phyloP scores from a whole-genome alignment of 1,140 invertebrate genomes.

The Asobara japonica region DNA sequence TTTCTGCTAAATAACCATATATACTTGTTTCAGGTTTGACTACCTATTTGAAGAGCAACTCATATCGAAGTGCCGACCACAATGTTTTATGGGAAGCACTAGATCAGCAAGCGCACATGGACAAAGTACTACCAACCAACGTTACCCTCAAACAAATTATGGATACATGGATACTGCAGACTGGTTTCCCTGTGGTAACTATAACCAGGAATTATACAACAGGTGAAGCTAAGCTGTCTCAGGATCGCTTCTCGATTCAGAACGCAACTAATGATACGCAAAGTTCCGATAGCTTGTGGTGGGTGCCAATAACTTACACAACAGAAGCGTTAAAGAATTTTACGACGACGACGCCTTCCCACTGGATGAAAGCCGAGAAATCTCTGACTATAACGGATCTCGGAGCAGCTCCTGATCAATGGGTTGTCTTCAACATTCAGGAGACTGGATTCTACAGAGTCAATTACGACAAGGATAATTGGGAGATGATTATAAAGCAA shows the following conservation, averaged over 20 bases:
- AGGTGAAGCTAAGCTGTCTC: slow-evolving; percentile 68
- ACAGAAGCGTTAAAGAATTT: slow-evolving; percentile 73
- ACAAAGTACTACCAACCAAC: slow-evolving; percentile 69
- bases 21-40: too few relatives aligned
- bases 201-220: slow-evolving; percentile 75
- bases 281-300: slow-evolving; percentile 73
- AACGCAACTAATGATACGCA: slow-evolving; percentile 46
- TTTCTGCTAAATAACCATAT: too few relatives aligned
- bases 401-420: slow-evolving; percentile 69
- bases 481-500: slow-evolving; percentile 77
- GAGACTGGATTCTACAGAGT: slow-evolving; percentile 80
- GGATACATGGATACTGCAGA: slow-evolving; percentile 93
- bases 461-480: slow-evolving; percentile 84
- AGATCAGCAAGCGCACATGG: slow-evolving; percentile 76
- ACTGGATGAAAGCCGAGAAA: slow-evolving; percentile 74
- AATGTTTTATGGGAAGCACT: slow-evolving; percentile 87
- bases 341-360: slow-evolving; percentile 71
- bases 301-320: slow-evolving; percentile 86
- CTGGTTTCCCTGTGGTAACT: slow-evolving; percentile 85
- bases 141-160: slow-evolving; percentile 80
- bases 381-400: slow-evolving; percentile 48
- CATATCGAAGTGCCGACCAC: slow-evolving; percentile 83
- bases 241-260: slow-evolving; percentile 72
- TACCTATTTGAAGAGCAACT: slow-evolving; percentile 77
- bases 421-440: slow-evolving; percentile 83